Evolutionary conservation across 2,113 vertebrate genomes (phyloP).

Genomic region (Dromas ardeola): DNA sequence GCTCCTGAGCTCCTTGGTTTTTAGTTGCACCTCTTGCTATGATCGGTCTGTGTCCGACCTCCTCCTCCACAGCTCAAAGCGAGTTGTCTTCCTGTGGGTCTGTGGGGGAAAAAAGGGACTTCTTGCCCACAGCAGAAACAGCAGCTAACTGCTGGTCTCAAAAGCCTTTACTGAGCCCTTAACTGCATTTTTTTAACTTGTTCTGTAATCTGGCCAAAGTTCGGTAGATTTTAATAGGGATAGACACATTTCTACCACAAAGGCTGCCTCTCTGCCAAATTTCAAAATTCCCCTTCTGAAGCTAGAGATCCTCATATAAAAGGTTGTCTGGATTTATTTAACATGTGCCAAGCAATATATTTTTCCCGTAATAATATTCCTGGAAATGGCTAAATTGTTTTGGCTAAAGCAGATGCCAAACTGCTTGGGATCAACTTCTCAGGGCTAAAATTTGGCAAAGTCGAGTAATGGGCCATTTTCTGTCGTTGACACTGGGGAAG

Average conservation of each 20-base stretch:
- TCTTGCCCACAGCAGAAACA: not conserved
- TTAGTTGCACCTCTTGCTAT: not conserved
- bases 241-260: not conserved
- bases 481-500: not conserved
- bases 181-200: not conserved
- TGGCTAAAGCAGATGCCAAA: not conserved
- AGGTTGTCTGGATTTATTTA: not conserved
- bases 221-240: not conserved
- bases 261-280: not conserved
- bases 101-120: not conserved
- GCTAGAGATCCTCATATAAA: not conserved
- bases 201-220: not conserved
- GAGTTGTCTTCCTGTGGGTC: not conserved
- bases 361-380: constrained; percentile 9
- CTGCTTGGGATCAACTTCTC: not conserved
- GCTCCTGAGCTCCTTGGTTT: not conserved
- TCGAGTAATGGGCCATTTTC: not conserved
- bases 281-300: not conserved
- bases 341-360: not conserved
- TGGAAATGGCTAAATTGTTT: not conserved
- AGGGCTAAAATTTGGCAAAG: not conserved
- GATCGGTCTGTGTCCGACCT: not conserved
- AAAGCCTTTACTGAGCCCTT: not conserved
- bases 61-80: not conserved
- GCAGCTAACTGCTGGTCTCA: not conserved